Evolutionary conservation across 2,113 vertebrate genomes (phyloP).

Genomic region (Hydrolagus affinis): DNA sequence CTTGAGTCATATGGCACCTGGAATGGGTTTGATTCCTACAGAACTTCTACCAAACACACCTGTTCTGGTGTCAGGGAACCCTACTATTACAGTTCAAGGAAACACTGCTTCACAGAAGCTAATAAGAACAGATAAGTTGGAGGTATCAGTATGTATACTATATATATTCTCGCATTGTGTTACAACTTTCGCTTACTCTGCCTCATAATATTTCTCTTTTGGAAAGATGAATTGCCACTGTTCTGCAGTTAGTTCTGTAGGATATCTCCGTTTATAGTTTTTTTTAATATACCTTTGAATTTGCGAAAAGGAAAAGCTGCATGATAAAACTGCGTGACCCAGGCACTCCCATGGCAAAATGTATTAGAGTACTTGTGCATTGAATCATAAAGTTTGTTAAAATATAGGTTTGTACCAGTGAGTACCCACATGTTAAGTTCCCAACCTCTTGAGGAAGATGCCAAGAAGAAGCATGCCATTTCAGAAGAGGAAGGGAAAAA

Average conservation of each 20-base stretch:
- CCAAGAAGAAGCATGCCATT: not conserved
- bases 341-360: not conserved
- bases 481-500: not conserved
- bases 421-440: not conserved
- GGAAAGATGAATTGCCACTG: too few relatives aligned
- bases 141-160: constrained; percentile 62
- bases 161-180: not conserved
- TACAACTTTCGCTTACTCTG: too few relatives aligned
- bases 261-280: too few relatives aligned
- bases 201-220: too few relatives aligned
- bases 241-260: too few relatives aligned
- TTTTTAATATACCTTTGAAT: too few relatives aligned
- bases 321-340: not conserved
- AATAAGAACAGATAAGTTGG: constrained; percentile 89
- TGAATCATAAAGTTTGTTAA: too few relatives aligned
- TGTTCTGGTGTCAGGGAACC: constrained; percentile 83
- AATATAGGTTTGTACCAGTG: not conserved
- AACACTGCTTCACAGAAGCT: constrained; percentile 75
- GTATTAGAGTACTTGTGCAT: not conserved
- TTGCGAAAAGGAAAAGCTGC: not conserved
- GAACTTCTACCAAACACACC: constrained; percentile 84
- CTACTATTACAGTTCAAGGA: constrained; percentile 71
- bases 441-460: not conserved
- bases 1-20: constrained; percentile 79
- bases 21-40: constrained; percentile 81